Conservation (phyloP, 2,113 vertebrate species). For the Indicator maculatus region DNA sequence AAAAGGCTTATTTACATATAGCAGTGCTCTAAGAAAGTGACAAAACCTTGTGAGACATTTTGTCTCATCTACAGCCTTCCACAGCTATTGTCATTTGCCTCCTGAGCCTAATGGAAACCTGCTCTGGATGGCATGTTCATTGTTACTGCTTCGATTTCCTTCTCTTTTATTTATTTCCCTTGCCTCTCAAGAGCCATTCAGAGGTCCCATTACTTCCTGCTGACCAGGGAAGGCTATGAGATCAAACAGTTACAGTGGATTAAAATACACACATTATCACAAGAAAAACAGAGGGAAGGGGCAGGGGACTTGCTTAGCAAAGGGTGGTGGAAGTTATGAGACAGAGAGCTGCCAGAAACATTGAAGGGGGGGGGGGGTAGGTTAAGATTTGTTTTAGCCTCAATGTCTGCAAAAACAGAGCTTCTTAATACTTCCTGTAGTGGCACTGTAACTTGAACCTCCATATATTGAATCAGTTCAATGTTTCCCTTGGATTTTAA, state of each 20-base stretch:
- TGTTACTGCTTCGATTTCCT: slow-evolving; percentile 48
- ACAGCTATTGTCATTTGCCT: not conserved
- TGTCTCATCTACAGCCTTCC: not conserved
- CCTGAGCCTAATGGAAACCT: slow-evolving; percentile 1
- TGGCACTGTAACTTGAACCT: not conserved
- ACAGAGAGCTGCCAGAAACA: not conserved
- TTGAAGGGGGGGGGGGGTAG: not conserved
- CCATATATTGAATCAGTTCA: not conserved
- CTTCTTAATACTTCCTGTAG: not conserved
- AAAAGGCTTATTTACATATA: not conserved
- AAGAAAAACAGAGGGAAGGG: slow-evolving; percentile 32
- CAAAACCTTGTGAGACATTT: not conserved
- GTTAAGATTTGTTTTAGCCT: not conserved
- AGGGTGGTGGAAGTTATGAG: not conserved
- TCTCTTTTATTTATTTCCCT: slow-evolving; percentile 61
- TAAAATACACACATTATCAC: slow-evolving; percentile 27
- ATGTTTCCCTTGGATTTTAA: slow-evolving; percentile 1
- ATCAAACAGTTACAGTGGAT: slow-evolving; percentile 21
- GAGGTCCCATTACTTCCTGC: slow-evolving; percentile 46
- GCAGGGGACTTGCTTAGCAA: not conserved
- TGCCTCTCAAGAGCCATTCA: not conserved
- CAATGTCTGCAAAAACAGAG: not conserved
- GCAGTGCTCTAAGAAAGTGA: not conserved
- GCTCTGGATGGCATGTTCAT: not conserved
- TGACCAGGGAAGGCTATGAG: slow-evolving; percentile 29